These are phyloP conservation scores for Bettongia penicillata DNA, from an alignment of 2,113 vertebrate species.

Conservation along the genomic window DNA sequence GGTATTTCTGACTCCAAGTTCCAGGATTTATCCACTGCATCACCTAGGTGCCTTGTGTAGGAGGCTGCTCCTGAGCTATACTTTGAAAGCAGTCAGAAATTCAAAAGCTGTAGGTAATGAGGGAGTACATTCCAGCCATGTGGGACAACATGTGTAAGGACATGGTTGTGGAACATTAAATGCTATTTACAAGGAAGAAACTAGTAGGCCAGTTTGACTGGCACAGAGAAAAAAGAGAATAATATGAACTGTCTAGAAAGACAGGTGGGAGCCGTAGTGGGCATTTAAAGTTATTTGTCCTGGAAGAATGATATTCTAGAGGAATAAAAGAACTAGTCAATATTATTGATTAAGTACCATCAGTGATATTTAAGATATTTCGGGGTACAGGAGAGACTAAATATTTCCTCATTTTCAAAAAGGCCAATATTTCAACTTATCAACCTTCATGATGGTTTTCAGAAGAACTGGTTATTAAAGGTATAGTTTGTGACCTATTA, in stretches of 20 bases:
- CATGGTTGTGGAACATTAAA: background rate
- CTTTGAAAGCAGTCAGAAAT: background rate
- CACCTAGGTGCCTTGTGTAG: too few relatives aligned
- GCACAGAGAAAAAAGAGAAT: too few relatives aligned
- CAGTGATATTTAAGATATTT: background rate
- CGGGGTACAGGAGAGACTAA: background rate
- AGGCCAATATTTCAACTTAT: background rate
- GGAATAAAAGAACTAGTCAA: background rate
- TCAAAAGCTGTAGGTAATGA: background rate
- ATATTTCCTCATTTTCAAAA: background rate
- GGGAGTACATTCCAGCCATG: background rate
- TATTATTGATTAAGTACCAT: background rate
- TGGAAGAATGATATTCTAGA: background rate
- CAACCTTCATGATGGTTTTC: background rate
- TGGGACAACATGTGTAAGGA: background rate
- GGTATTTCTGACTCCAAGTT: background rate
- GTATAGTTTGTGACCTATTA: too few relatives aligned
- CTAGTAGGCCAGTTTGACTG: background rate
- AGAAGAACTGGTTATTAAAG: background rate
- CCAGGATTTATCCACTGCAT: background rate
- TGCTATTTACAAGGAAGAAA: background rate
- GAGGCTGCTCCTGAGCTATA: background rate
- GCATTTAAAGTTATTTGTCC: background rate
- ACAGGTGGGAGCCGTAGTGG: background rate
- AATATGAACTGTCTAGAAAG: background rate